Evolutionary conservation across 1,140 invertebrate genomes (phyloP), one percentile per base, ranked within the genome.

Genomic region (Drosophila prosaltans): DNA sequence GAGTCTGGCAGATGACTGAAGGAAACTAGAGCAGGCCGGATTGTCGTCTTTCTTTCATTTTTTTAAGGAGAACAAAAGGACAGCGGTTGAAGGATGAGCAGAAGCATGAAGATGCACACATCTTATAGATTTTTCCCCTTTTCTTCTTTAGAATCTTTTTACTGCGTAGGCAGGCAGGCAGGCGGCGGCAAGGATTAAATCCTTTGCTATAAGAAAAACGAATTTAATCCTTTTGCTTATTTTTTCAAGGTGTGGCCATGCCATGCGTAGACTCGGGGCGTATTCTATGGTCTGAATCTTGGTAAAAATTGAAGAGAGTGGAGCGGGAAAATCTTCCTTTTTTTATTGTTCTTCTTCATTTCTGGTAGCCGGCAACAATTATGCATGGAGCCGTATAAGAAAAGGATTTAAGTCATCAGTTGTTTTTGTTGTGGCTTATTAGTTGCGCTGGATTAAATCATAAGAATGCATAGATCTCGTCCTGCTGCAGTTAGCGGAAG

Each of bases 211-310:
- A 24, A 57, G 41, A 71, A 62, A 64, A 80, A 82, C 71, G 45
- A 51, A 86, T 77, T 63, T 78, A 84, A 88, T 89, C 85, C 84
- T 89, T 88, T 88, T 89, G 84, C 74, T 89, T 88, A 88, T 88
- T 88, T 88, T 88, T 90, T 90, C 84, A 88, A 88, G 84, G 84
- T 88, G 84, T 84, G 84, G 84, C 84, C 65, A 74, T 69, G 69
- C 80, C 84, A 78, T 16, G 16, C 74, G 67, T 58, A 60, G 73
- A 48, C 57, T 32, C 66, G 43, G 72, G 68, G 65, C 68, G 70
- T 78, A 61, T 51, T 21, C 32, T 41, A 40, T 66, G 66, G 67
- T 72, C 89, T 88, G 89, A 80, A 83, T 70, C 39, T 79, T 83
- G 72, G 68, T 30, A 30, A 30, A 30, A 4, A 30, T 30, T 4